Conservation (phyloP, 2,113 vertebrate genomes). For the Dinomys branickii region DNA sequence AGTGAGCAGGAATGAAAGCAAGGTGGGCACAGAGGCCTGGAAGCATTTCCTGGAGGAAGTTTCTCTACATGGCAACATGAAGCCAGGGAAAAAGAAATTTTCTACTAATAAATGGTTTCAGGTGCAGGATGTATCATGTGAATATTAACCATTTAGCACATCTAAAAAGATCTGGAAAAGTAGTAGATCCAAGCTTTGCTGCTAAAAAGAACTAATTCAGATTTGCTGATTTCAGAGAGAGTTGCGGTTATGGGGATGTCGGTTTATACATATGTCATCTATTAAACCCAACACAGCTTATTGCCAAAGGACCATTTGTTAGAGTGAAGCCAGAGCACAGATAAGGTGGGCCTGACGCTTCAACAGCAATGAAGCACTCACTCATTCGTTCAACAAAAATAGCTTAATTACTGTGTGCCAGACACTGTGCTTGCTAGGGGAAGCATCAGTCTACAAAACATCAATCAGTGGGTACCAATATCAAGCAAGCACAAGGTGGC, state of each 20-base stretch:
- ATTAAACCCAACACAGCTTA: neutral
- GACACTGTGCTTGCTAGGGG: neutral
- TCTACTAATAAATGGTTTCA: neutral
- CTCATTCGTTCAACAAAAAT: neutral
- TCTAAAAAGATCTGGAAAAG: neutral
- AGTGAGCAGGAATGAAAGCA: neutral
- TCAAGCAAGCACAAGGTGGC: slow-evolving; percentile 70
- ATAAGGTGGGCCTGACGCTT: neutral
- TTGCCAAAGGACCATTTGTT: neutral
- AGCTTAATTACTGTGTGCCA: neutral
- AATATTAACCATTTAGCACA: neutral
- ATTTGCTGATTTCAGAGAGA: neutral
- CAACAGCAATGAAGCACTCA: neutral
- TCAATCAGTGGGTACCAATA: neutral
- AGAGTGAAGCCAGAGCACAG: neutral
- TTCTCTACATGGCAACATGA: neutral
- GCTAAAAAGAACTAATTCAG: neutral
- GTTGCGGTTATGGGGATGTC: neutral
- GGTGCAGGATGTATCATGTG: neutral
- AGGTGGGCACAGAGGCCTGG: neutral
- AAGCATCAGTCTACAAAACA: fast-evolving
- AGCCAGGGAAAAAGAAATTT: neutral
- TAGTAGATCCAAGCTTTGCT: neutral
- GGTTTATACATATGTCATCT: neutral
- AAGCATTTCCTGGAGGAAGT: neutral